A percentile compares a stretch with the other conserved stretches of the same genome.
phyloP scores from a whole-genome alignment of 2,797 vertebrate genomes.

The Rhodeus uyekii region DNA sequence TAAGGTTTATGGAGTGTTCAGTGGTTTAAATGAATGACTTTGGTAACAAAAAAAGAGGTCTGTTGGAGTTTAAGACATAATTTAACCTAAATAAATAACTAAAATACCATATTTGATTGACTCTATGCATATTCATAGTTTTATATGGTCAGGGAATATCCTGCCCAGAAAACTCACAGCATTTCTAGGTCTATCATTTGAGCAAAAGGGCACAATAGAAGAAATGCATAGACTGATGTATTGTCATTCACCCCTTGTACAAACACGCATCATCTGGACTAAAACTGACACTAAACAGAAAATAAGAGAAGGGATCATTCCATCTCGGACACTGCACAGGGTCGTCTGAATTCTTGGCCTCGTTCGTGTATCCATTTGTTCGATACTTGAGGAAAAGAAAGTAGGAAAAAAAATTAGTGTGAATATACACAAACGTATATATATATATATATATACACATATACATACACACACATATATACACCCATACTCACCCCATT shows the following conservation, averaged over 20 bases:
- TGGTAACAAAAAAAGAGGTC: background rate
- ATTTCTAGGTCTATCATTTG: background rate
- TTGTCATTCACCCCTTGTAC: background rate
- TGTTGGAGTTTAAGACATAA: background rate
- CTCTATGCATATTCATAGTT: background rate
- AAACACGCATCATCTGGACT: background rate
- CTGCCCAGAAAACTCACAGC: background rate
- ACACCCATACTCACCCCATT: constrained; percentile 88
- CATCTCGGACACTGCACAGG: constrained; percentile 85
- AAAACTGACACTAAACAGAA: constrained; percentile 53
- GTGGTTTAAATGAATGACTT: constrained; percentile 27
- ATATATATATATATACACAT: background rate
- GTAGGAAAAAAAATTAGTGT: constrained; percentile 22
- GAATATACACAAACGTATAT: background rate
- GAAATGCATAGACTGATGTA: background rate
- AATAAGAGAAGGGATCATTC: constrained; percentile 62
- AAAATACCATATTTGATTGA: constrained; percentile 6
- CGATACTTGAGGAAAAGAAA: constrained; percentile 82
- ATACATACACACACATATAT: background rate
- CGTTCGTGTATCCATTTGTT: constrained; percentile 99
- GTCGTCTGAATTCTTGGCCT: constrained; percentile 96
- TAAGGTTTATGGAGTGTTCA: constrained; percentile 9
- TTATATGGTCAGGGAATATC: background rate
- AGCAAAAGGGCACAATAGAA: background rate
- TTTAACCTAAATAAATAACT: constrained; percentile 29